Evolutionary conservation across 2,113 vertebrate species (phyloP).

Genomic region (Ctenomys sociabilis): DNA sequence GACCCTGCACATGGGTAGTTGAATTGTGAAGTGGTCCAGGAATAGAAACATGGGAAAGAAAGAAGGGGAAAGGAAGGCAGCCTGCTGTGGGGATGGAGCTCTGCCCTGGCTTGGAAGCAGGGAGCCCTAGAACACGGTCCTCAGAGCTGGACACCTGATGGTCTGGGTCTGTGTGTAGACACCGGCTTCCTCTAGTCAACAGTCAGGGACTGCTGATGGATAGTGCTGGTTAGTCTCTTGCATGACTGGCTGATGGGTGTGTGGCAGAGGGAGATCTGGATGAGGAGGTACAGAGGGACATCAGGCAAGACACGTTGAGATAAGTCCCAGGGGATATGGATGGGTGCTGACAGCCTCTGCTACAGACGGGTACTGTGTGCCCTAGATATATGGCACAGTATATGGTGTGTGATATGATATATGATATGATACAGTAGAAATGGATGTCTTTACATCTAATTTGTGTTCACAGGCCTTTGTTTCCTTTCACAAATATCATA

Average conservation of each 20-base stretch:
- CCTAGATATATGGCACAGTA: not conserved
- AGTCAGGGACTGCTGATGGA: not conserved
- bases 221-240: not conserved
- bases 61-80: not conserved
- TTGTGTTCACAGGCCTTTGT: not conserved
- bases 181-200: not conserved
- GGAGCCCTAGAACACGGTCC: not conserved
- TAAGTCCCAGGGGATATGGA: not conserved
- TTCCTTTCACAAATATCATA: slow-evolving; percentile 26
- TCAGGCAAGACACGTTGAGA: not conserved
- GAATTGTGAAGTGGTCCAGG: slow-evolving; percentile 9
- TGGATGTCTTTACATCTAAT: not conserved
- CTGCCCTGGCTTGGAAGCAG: not conserved
- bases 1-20: not conserved
- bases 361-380: not conserved
- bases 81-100: not conserved
- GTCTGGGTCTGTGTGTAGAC: not conserved
- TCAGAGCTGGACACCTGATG: not conserved
- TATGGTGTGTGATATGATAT: not conserved
- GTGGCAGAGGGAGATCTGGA: not conserved
- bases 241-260: not conserved
- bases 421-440: not conserved
- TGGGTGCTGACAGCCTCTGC: not conserved
- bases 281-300: not conserved
- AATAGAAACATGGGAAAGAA: not conserved